Percentiles rank a stretch among this genome's conserved stretches.
Conservation (phyloP, 2,888 invertebrate species). For the Hemicrepidius hirtus region DNA sequence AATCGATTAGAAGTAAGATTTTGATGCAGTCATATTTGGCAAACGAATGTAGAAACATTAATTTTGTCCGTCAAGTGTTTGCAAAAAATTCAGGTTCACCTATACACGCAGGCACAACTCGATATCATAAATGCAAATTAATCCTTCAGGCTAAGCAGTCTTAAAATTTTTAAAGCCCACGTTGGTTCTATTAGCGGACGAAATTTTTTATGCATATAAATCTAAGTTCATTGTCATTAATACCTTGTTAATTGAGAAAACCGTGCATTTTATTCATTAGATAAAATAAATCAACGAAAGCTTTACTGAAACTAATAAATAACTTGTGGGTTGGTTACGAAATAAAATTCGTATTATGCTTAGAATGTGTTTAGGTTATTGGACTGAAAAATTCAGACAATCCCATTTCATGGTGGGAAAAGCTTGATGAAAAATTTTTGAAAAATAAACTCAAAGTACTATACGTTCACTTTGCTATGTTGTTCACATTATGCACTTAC, state of each 20-base stretch:
- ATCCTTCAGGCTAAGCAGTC: slow-evolving; percentile 1
- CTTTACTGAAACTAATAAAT: no score
- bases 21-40: slow-evolving; percentile 6
- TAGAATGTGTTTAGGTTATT: no score
- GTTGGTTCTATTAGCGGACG: neutral
- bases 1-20: neutral
- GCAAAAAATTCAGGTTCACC: neutral
- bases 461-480: slow-evolving; percentile 36
- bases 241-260: slow-evolving; percentile 3
- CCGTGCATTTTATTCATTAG: neutral
- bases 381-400: no score
- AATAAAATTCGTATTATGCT: no score
- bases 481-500: slow-evolving; percentile 52
- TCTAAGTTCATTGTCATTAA: neutral
- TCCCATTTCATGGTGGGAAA: no score
- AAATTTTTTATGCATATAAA: slow-evolving; percentile 3
- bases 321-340: no score
- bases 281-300: neutral
- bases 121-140: slow-evolving; percentile 25
- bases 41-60: slow-evolving; percentile 9
- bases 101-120: neutral
- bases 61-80: slow-evolving; percentile 2
- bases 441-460: slow-evolving; percentile 4
- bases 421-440: neutral
- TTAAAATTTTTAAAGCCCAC: slow-evolving; percentile 9